Evolutionary conservation across 2,888 invertebrate genomes (phyloP).

Genomic region (Amaurobius ferox): DNA sequence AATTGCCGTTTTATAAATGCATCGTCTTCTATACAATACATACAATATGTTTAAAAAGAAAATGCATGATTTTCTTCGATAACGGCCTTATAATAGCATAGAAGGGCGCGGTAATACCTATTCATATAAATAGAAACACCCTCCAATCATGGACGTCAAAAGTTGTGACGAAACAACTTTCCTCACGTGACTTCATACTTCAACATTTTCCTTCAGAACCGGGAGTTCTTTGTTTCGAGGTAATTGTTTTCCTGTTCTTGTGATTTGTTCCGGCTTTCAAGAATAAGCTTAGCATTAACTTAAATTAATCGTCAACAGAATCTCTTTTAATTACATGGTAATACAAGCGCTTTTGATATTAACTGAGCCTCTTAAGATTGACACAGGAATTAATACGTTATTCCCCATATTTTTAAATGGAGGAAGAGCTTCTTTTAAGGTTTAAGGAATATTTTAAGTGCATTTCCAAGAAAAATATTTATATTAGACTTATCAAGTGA

Average conservation of each 20-base stretch:
- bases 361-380: not conserved
- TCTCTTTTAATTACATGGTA: slow-evolving; percentile 2
- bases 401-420: too few species aligned
- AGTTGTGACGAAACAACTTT: slow-evolving; percentile 12
- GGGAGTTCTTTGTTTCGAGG: slow-evolving; percentile 42
- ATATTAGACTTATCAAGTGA: too few species aligned
- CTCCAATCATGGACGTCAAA: slow-evolving; percentile 24
- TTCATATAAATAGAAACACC: slow-evolving; percentile 13
- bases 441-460: too few species aligned
- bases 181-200: not conserved
- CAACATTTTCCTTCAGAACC: not conserved
- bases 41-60: too few species aligned
- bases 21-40: too few species aligned
- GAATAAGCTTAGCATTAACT: not conserved
- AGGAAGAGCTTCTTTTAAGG: too few species aligned
- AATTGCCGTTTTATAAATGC: too few species aligned
- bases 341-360: slow-evolving; percentile 1
- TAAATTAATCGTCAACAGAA: slow-evolving; percentile 1
- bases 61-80: too few species aligned
- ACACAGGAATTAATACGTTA: too few species aligned
- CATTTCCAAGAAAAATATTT: too few species aligned
- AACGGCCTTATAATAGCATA: not conserved
- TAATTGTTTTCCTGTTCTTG: slow-evolving; percentile 52
- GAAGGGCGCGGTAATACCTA: slow-evolving; percentile 21
- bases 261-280: slow-evolving; percentile 23